A percentile compares a stretch with the other conserved stretches of the same genome.
phyloP scores from a whole-genome alignment of 1,140 invertebrate species.

The Anadara kagoshimensis region DNA sequence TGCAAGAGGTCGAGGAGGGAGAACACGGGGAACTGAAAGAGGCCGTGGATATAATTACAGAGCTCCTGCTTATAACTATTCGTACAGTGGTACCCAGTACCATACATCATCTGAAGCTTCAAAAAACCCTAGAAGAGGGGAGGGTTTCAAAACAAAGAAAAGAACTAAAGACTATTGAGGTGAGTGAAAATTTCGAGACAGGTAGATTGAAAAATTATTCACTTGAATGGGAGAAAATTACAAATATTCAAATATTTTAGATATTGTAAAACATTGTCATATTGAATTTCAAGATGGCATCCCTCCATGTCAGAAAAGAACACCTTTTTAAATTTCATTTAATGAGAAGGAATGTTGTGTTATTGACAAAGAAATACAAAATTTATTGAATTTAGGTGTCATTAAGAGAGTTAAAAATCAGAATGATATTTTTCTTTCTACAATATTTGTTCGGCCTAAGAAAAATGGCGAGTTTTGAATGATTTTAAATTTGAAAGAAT shows the following conservation, averaged over 20 bases:
- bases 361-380: constrained; percentile 4
- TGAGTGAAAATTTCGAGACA: constrained; percentile 26
- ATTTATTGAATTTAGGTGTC: not conserved
- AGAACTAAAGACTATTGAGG: not conserved
- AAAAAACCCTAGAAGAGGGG: constrained; percentile 16
- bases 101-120: not conserved
- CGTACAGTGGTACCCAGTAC: no score
- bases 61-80: no score
- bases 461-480: constrained; percentile 16
- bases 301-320: not conserved
- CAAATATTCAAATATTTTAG: constrained; percentile 31
- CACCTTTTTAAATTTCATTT: constrained; percentile 7
- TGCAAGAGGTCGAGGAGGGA: not conserved
- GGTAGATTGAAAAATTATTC: constrained; percentile 38
- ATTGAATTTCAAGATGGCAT: constrained; percentile 23
- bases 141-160: not conserved
- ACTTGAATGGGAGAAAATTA: constrained; percentile 34
- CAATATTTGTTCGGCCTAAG: constrained; percentile 14
- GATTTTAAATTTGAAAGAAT: constrained; percentile 17
- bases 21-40: not conserved
- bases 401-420: constrained; percentile 1
- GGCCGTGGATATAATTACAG: not conserved
- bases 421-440: not conserved
- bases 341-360: constrained; percentile 3
- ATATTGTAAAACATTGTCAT: constrained; percentile 29